These are phyloP conservation scores for Coelopa pilipes DNA, from an alignment of 2,888 invertebrate species.

Conservation along the genomic window DNA sequence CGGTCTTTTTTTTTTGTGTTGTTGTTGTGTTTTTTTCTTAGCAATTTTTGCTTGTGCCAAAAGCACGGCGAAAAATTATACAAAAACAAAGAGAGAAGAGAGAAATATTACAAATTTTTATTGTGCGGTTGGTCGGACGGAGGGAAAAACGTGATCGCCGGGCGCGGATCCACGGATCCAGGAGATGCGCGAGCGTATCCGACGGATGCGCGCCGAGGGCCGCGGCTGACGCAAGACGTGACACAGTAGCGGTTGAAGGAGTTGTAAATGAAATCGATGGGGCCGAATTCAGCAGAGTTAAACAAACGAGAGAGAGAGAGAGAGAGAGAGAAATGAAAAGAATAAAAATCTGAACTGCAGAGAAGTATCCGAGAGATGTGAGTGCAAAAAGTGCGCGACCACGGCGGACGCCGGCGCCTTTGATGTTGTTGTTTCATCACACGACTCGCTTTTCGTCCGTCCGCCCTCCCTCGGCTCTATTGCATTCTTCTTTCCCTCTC, in stretches of 20 bases:
- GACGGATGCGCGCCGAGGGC: not conserved
- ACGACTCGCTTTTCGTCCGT: no score
- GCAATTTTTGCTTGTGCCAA: not conserved
- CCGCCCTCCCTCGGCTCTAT: no score
- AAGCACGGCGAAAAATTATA: not conserved
- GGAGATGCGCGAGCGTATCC: slow-evolving; percentile 6
- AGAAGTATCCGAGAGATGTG: no score
- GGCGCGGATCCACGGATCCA: not conserved
- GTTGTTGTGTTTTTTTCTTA: slow-evolving; percentile 41
- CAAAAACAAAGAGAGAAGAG: not conserved
- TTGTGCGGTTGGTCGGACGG: no score
- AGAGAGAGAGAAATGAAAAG: no score
- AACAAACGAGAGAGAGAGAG: no score
- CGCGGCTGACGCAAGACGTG: not conserved
- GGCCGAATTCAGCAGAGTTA: not conserved
- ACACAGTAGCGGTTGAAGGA: slow-evolving; percentile 22
- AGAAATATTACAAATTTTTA: not conserved
- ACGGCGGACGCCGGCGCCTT: no score
- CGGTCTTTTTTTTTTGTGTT: slow-evolving; percentile 31
- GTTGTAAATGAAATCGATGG: slow-evolving; percentile 13
- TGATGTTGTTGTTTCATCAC: no score
- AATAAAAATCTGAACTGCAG: no score
- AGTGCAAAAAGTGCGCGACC: no score
- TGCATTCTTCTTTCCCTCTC: not conserved
- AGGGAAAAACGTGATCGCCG: slow-evolving; percentile 20